Conservation (phyloP, 2,888 invertebrate species). For the Acleris cristana region DNA sequence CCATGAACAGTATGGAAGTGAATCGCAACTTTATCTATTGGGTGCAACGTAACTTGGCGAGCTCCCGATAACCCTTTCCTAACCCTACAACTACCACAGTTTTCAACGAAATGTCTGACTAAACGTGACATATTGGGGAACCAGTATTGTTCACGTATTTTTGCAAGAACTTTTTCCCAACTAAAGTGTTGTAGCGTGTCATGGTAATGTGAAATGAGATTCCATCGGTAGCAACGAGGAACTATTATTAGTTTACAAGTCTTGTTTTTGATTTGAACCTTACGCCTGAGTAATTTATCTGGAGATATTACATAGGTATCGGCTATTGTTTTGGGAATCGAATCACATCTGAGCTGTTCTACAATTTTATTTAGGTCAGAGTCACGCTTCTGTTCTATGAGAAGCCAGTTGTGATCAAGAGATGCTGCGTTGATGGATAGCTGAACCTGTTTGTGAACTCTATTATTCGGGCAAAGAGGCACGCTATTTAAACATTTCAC, state of each 20-base stretch:
- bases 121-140: constrained; percentile 37
- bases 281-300: constrained; percentile 38
- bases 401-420: background rate
- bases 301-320: constrained; percentile 31
- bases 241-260: constrained; percentile 21
- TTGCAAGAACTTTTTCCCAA: constrained; percentile 36
- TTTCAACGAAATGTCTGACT: constrained; percentile 33
- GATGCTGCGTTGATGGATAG: background rate
- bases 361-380: constrained; percentile 26
- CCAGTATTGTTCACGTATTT: constrained; percentile 39
- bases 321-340: constrained; percentile 22
- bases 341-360: constrained; percentile 29
- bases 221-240: constrained; percentile 30
- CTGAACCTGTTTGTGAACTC: background rate
- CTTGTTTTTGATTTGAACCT: constrained; percentile 11
- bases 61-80: too few species aligned
- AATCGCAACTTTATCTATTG: too few species aligned
- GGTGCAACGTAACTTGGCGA: too few species aligned
- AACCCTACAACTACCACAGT: too few species aligned
- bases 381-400: background rate
- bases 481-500: background rate
- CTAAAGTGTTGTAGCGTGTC: constrained; percentile 28
- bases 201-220: constrained; percentile 22
- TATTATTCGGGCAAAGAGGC: background rate
- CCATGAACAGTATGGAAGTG: too few species aligned